Evolutionary conservation across 2,113 vertebrate species (phyloP), one percentile per base, ranked within the genome.

Genomic region (Misgurnus mizolepis): DNA sequence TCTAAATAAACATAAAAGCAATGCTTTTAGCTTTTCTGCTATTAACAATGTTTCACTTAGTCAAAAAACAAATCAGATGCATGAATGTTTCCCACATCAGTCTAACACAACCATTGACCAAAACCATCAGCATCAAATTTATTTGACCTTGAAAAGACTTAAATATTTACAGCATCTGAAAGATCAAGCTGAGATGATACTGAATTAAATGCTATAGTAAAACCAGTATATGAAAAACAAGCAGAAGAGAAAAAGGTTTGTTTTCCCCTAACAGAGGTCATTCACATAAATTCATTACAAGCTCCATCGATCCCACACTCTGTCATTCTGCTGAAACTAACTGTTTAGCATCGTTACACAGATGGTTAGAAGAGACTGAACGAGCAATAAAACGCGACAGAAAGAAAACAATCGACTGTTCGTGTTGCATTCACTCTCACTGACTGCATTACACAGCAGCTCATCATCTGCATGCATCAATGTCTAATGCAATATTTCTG

Each of bases 181-280:
- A 60, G 70, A 60, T 40, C 15, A 41, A n/a, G 14, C 11, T 55
- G 55, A 18, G 5, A 58, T 40, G 50, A 58, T 58, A 15, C 4
- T 58, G 10, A 8, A 7, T 8, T 2, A 5, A 18, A 58, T 34
- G 17, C 55, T 5, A 6, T 7, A 6, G 17, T 58, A 18, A 2
- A 58, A 12, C 47, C 27, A 49, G 53, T 55, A 49, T 14, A 71
- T 47, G 47, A n/a, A 40, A 40, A 71, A 53, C 49, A 71, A 55
- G 12, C 39, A 17, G 9, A 43, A 15, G 27, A 14, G 17, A 15
- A 22, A 4, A 10, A 50, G 43, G n/a, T 73, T 45, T 73, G 71
- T 73, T 73, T 73, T 73, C 58, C 50, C 73, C 80, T 69, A 43
- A 58, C 60, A 82, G 81, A 85, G 84, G 80, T 82, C 80, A 79